These are phyloP conservation scores for Nothobranchius furzeri DNA, from an alignment of 2,113 vertebrate species.

Conservation along the genomic window DNA sequence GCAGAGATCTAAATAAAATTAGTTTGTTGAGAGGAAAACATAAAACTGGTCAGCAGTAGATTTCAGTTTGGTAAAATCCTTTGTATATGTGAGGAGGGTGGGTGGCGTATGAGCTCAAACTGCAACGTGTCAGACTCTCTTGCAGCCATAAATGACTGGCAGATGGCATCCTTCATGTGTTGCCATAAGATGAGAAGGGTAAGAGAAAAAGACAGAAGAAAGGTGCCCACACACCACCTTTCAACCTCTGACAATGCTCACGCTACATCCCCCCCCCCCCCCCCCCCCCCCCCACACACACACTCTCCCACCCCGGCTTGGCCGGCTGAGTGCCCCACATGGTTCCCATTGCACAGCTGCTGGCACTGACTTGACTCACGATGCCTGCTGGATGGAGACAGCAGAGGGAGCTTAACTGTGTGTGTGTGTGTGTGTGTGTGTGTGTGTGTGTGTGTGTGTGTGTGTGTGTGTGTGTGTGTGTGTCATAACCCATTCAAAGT, in stretches of 20 bases:
- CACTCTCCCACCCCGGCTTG: conserved; percentile 30
- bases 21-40: neutral
- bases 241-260: conserved; percentile 30
- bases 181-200: conserved; percentile 31
- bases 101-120: conserved; percentile 47
- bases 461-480: conserved; percentile 13
- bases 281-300: neutral
- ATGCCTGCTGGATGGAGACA: conserved; percentile 52
- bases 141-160: conserved; percentile 54
- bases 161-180: conserved; percentile 61
- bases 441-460: conserved; percentile 18
- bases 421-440: conserved; percentile 16
- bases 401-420: conserved; percentile 5
- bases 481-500: conserved; percentile 13
- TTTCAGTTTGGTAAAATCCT: conserved; percentile 21
- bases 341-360: conserved; percentile 65
- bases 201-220: conserved; percentile 46
- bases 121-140: conserved; percentile 51
- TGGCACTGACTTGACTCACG: conserved; percentile 62
- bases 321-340: conserved; percentile 55
- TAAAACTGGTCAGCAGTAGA: conserved; percentile 27
- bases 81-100: conserved; percentile 30
- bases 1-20: neutral
- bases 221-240: conserved; percentile 44
- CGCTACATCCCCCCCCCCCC: conserved; percentile 2